Conservation (phyloP, 2,113 vertebrate genomes). For the Pungitius pungitius region DNA sequence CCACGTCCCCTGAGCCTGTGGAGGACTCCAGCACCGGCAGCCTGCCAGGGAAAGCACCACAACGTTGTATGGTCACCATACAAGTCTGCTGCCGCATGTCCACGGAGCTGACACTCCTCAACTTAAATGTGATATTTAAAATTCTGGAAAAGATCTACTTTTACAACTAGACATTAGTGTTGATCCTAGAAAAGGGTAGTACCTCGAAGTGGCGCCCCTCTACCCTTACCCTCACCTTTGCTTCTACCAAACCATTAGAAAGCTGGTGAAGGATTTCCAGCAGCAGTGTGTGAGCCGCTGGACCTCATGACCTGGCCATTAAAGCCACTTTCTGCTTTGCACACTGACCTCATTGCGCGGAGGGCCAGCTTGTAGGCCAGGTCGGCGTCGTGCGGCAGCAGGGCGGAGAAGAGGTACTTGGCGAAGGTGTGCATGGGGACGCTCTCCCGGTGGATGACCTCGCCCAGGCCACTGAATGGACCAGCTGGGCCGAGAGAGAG, state of each 20-base stretch:
- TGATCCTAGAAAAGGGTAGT: neutral
- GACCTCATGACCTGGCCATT: neutral
- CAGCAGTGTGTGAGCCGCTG: no score
- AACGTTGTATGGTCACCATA: neutral
- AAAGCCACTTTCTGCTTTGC: neutral
- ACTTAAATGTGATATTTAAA: neutral
- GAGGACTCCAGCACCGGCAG: conserved; percentile 95
- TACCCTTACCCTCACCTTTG: no score
- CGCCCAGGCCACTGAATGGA: conserved; percentile 95
- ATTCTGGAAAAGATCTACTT: neutral
- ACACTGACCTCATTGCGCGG: conserved; percentile 92
- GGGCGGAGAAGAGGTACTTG: conserved; percentile 96
- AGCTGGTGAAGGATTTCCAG: neutral
- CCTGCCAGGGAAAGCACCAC: conserved; percentile 68
- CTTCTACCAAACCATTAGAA: neutral
- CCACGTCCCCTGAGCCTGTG: conserved; percentile 85
- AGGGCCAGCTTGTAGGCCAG: conserved; percentile 96
- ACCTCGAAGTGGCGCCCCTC: no score
- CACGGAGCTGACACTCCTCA: neutral
- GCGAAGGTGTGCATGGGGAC: conserved; percentile 99
- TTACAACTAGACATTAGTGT: neutral
- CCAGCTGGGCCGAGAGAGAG: conserved; percentile 82
- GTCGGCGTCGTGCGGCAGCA: conserved; percentile 94
- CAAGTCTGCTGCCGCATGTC: neutral
- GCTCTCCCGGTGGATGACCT: conserved; percentile 96